Conservation (phyloP, 2,113 vertebrate species). For the Acinonyx jubatus region DNA sequence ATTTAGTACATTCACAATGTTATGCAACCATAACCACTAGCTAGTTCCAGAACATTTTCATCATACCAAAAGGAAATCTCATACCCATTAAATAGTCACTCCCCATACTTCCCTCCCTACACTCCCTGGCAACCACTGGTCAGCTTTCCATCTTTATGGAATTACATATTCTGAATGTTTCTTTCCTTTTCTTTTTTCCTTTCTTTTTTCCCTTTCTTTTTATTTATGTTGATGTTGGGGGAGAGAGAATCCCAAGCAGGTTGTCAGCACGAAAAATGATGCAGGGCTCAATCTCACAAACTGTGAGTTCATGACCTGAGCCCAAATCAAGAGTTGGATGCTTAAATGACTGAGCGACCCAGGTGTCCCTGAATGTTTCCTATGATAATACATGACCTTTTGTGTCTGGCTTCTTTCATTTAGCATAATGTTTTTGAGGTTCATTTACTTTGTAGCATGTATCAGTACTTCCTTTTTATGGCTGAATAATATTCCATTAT, state of each 20-base stretch:
- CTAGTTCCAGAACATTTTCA: background rate
- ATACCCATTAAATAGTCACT: background rate
- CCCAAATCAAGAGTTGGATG: too few species aligned
- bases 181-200: too few species aligned
- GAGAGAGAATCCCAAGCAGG: too few species aligned
- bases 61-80: background rate
- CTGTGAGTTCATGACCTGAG: too few species aligned
- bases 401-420: slow-evolving; percentile 16
- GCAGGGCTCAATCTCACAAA: too few species aligned
- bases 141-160: background rate
- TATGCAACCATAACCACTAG: background rate
- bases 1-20: background rate
- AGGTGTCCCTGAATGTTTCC: background rate
- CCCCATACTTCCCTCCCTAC: background rate
- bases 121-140: background rate
- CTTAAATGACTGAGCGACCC: too few species aligned
- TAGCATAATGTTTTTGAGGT: background rate
- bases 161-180: background rate
- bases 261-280: too few species aligned
- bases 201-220: too few species aligned
- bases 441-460: background rate
- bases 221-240: too few species aligned
- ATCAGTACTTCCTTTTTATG: background rate
- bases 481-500: background rate
- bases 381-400: background rate